Evolutionary conservation across 2,113 vertebrate species (phyloP), one percentile per base, ranked within the genome.

Genomic region (Aspidoscelis tigris): DNA sequence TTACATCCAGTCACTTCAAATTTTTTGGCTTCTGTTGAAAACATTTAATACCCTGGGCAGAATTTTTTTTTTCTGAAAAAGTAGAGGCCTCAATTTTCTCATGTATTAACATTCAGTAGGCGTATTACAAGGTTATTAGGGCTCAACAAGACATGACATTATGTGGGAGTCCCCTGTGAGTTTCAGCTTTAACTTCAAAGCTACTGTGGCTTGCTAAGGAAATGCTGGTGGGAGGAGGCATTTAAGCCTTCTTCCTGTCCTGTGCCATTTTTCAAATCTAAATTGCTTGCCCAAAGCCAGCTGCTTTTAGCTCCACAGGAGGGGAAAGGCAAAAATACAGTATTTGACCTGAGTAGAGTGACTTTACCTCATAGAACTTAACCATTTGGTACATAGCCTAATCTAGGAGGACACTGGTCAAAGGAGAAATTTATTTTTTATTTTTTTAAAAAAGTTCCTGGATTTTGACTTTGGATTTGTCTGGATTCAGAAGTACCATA

Each of bases 81-180:
- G 10, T n/a, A 14, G 73, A 7, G 73, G 47, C 22, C 47, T 74
- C 22, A 50, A 43, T 74, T 22, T 72, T 44, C 12, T 43, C 26
- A 72, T 41, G 41, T 44, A 20, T 43, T 74, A 50, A 50, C 24
- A 24, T 50, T 26, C 47, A 75, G 22, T 22, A 75, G 22, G 24
- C 44, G 16, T 44, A 50, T 75, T 75, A 50, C 73, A 75, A 75
- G 73, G 44, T 26, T 75, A 50, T 75, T 75, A 50, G 73, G 71
- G 39, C 20, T 72, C 71, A 72, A 22, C 41, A 22, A 44, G 71
- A 41, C 41, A 8, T 72, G 39, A 41, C 71, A 21, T 10, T 6
- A 20, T 21, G 41, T 39, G 18, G 16, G 18, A 20, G 41, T 41
- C 41, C 16, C 41, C 21, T 43, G 71, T 2, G 41, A 21, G 71